A percentile compares a stretch with the other conserved stretches of the same genome.
These are phyloP conservation scores for Vanessa cardui DNA, from an alignment of 2,888 invertebrate genomes.

Conservation along the genomic window DNA sequence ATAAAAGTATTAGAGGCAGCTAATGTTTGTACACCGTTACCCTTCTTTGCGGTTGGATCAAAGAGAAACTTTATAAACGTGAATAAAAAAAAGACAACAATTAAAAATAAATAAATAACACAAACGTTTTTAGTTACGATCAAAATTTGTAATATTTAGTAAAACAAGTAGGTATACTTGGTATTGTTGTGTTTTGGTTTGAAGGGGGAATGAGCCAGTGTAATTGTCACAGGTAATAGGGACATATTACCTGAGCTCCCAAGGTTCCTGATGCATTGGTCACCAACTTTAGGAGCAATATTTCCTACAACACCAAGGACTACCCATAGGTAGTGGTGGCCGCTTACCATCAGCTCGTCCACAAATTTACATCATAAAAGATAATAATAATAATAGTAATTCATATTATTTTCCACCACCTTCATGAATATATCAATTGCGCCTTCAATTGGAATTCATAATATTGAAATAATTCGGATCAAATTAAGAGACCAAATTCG, in stretches of 20 bases:
- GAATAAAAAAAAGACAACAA: neutral
- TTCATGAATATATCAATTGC: neutral
- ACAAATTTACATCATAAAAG: too few relatives aligned
- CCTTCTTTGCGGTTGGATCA: constrained; percentile 25
- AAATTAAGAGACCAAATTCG: constrained; percentile 69
- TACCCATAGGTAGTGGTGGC: too few relatives aligned
- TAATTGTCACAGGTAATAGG: too few relatives aligned
- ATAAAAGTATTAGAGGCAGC: constrained; percentile 51
- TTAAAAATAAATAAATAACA: neutral
- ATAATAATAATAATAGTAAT: neutral
- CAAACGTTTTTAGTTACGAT: neutral
- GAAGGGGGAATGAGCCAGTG: too few relatives aligned
- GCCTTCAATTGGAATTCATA: constrained; percentile 16
- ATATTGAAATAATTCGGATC: constrained; percentile 52
- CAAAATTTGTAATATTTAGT: neutral
- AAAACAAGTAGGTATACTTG: too few relatives aligned
- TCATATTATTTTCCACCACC: neutral
- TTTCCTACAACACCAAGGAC: too few relatives aligned
- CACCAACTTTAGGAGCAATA: too few relatives aligned
- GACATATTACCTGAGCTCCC: too few relatives aligned
- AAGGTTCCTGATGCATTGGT: too few relatives aligned
- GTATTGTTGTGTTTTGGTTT: too few relatives aligned
- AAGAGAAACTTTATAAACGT: neutral
- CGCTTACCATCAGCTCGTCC: too few relatives aligned
- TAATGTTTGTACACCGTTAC: constrained; percentile 39